Conservation (phyloP, 2,888 invertebrate species). For the Kryphioiulus occultus region DNA sequence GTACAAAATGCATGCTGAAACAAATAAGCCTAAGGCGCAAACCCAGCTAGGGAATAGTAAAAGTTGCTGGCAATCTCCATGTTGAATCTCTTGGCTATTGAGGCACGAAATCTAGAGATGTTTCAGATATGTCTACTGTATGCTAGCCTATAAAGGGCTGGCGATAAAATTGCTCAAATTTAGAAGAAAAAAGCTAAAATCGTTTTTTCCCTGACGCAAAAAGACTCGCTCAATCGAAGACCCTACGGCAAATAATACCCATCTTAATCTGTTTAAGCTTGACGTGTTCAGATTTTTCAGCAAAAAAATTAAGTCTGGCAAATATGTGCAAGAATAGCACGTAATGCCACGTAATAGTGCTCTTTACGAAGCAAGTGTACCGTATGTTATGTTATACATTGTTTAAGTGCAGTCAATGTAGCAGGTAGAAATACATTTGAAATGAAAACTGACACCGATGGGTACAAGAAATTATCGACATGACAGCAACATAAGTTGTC, state of each 20-base stretch:
- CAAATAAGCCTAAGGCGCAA: constrained; percentile 25
- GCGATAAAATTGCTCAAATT: neutral
- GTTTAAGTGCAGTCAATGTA: neutral
- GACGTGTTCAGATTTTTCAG: neutral
- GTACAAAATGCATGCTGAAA: constrained; percentile 24
- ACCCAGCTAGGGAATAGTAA: neutral
- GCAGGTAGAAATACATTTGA: too few relatives aligned
- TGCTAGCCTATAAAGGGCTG: neutral
- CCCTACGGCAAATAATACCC: neutral
- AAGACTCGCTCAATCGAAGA: neutral
- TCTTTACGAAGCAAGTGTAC: neutral
- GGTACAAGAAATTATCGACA: too few relatives aligned
- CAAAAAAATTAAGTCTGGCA: neutral
- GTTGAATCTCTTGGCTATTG: neutral
- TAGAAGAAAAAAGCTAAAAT: neutral
- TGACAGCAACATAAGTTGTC: too few relatives aligned
- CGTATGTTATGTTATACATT: neutral
- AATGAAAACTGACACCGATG: too few relatives aligned
- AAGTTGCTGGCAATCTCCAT: neutral
- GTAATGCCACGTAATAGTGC: too few relatives aligned
- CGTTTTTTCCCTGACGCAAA: neutral
- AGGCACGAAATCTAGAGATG: neutral
- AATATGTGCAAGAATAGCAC: too few relatives aligned
- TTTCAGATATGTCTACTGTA: neutral
- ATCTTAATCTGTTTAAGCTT: neutral